Evolutionary conservation across 2,797 vertebrate genomes (phyloP).

Genomic region (Cichlasoma orientale): DNA sequence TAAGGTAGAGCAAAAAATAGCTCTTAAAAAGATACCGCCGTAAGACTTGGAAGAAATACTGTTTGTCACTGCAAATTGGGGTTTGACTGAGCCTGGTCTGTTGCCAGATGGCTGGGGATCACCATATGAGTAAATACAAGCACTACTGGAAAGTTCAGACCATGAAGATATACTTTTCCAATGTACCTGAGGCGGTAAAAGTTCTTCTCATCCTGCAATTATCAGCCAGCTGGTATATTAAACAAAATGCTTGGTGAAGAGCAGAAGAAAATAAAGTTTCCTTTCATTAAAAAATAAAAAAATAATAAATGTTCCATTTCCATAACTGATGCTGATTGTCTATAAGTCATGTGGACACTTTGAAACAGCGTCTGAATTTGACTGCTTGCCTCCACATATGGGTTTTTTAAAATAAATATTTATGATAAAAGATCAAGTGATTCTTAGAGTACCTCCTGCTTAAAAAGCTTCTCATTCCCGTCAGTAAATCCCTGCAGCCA

Average conservation of each 20-base stretch:
- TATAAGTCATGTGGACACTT: slow-evolving; percentile 27
- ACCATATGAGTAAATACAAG: slow-evolving; percentile 39
- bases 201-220: slow-evolving; percentile 43
- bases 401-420: not conserved
- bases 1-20: not conserved
- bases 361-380: not conserved
- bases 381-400: not conserved
- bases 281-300: slow-evolving; percentile 40
- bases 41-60: slow-evolving; percentile 24
- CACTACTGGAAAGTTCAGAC: slow-evolving; percentile 54
- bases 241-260: slow-evolving; percentile 16
- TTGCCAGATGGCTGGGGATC: slow-evolving; percentile 38
- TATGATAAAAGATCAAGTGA: not conserved
- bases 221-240: slow-evolving; percentile 51
- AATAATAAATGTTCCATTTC: slow-evolving; percentile 38
- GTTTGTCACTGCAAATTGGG: slow-evolving; percentile 19
- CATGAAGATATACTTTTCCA: slow-evolving; percentile 49
- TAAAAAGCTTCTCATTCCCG: not conserved
- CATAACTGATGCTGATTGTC: slow-evolving; percentile 32
- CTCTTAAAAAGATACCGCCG: slow-evolving; percentile 24
- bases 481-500: not conserved
- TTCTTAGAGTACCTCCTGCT: not conserved
- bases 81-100: slow-evolving; percentile 37
- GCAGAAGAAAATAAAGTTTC: slow-evolving; percentile 29
- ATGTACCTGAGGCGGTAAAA: slow-evolving; percentile 50